A percentile compares a stretch with the other conserved stretches of the same genome.
These are phyloP conservation scores for Vanessa atalanta DNA, from an alignment of 1,140 invertebrate genomes.

Conservation along the genomic window DNA sequence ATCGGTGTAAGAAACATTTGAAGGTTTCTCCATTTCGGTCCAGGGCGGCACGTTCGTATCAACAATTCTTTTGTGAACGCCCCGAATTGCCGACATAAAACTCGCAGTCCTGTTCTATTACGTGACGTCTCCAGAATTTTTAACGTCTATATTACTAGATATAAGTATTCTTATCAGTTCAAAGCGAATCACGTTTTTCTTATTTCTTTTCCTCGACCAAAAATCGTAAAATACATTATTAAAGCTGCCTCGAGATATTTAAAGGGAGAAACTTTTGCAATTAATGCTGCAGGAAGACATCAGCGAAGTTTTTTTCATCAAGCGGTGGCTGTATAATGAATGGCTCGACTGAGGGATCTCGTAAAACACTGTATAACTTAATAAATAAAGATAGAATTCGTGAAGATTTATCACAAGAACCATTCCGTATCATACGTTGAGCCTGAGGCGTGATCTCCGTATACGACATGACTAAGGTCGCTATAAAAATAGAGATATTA, in stretches of 20 bases:
- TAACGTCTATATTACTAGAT: constrained; percentile 58
- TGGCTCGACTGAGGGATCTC: constrained; percentile 64
- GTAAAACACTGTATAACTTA: constrained; percentile 78
- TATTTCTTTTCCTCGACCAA: constrained; percentile 52
- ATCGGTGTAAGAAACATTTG: not conserved
- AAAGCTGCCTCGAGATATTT: constrained; percentile 56
- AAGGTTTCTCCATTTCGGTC: constrained; percentile 10
- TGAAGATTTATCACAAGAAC: constrained; percentile 74
- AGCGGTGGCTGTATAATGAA: constrained; percentile 60
- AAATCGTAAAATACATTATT: constrained; percentile 67
- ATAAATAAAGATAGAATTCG: constrained; percentile 77
- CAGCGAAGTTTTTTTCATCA: constrained; percentile 76
- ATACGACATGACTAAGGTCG: constrained; percentile 48
- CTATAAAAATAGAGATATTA: constrained; percentile 66
- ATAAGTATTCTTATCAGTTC: constrained; percentile 67
- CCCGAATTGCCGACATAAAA: constrained; percentile 77
- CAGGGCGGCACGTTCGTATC: constrained; percentile 54
- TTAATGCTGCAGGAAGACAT: constrained; percentile 76
- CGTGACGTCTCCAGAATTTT: constrained; percentile 72
- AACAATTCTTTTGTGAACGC: constrained; percentile 76
- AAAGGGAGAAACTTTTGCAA: constrained; percentile 68
- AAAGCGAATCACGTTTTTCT: constrained; percentile 56
- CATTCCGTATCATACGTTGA: constrained; percentile 65
- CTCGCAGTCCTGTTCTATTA: constrained; percentile 69
- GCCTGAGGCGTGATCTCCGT: constrained; percentile 53